Percentiles rank a stretch among this genome's conserved stretches.
These are phyloP conservation scores for honey bee (Apis mellifera) DNA, from an alignment of 1,140 invertebrate genomes.

Conservation along the genomic window DNA sequence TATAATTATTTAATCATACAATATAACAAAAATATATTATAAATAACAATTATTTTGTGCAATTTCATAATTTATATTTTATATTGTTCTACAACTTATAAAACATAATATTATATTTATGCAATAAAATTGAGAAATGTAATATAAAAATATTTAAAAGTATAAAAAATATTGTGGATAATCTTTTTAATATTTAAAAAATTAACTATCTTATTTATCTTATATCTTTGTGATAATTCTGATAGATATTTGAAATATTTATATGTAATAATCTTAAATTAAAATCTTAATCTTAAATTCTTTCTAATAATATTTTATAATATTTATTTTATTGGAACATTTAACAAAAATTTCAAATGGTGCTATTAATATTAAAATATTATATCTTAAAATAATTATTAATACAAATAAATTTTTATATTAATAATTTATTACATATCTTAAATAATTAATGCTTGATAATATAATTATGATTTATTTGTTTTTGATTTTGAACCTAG, in stretches of 20 bases:
- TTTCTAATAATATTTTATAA: background rate
- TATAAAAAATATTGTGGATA: background rate
- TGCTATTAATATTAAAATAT: conserved; percentile 40
- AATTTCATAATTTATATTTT: background rate
- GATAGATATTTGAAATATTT: background rate
- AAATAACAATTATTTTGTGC: background rate
- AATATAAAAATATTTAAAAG: background rate
- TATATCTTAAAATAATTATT: conserved; percentile 17
- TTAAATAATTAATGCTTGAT: background rate
- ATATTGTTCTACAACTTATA: background rate
- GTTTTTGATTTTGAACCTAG: background rate
- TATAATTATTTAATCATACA: background rate
- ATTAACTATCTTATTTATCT: conserved; percentile 1
- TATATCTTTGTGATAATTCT: background rate
- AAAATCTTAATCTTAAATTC: background rate
- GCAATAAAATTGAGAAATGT: background rate
- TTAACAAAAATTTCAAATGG: conserved; percentile 12
- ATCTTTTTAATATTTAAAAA: background rate
- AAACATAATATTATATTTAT: background rate
- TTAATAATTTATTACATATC: conserved; percentile 17
- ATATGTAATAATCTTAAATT: conserved; percentile 6
- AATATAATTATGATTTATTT: background rate
- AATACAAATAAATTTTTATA: conserved; percentile 10
- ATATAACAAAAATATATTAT: background rate
- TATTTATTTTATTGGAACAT: background rate